phyloP scores from a whole-genome alignment of 2,113 vertebrate species.

The Kryptolebias marmoratus region DNA sequence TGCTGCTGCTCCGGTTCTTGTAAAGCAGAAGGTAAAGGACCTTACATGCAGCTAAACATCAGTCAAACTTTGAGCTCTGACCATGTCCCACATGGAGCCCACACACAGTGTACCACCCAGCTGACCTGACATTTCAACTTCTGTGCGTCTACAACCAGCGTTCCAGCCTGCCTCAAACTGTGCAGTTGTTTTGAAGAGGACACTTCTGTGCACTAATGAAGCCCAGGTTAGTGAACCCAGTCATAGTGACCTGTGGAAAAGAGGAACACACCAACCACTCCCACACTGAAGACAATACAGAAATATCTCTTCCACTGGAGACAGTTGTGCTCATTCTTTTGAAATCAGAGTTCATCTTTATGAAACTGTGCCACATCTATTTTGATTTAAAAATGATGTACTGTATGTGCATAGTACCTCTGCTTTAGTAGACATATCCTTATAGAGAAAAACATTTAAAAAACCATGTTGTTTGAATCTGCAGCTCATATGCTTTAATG shows the following conservation, averaged over 20 bases:
- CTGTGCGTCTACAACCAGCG: conserved; percentile 32
- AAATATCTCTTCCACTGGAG: conserved; percentile 15
- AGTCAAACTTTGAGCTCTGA: conserved; percentile 54
- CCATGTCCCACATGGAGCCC: conserved; percentile 49
- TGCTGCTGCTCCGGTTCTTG: conserved; percentile 8
- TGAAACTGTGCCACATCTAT: conserved; percentile 16
- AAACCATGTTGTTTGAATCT: no score
- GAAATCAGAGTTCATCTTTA: conserved; percentile 8
- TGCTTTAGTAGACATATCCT: background rate
- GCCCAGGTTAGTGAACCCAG: conserved; percentile 21
- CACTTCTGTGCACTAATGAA: conserved; percentile 38
- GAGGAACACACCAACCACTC: conserved; percentile 9
- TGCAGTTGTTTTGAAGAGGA: conserved; percentile 25
- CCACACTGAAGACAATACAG: conserved; percentile 13
- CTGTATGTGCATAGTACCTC: background rate
- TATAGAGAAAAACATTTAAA: background rate
- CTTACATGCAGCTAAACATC: conserved; percentile 52
- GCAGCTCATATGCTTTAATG: no score
- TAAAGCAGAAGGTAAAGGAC: conserved; percentile 35
- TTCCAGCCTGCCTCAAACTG: conserved; percentile 29
- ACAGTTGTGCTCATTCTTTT: conserved; percentile 3
- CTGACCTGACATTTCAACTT: conserved; percentile 54
- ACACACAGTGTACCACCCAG: conserved; percentile 37
- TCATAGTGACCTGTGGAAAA: conserved; percentile 33
- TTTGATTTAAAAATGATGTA: conserved; percentile 9